phyloP scores from a whole-genome alignment of 1,140 invertebrate species.

The Temnothorax curvispinosus region DNA sequence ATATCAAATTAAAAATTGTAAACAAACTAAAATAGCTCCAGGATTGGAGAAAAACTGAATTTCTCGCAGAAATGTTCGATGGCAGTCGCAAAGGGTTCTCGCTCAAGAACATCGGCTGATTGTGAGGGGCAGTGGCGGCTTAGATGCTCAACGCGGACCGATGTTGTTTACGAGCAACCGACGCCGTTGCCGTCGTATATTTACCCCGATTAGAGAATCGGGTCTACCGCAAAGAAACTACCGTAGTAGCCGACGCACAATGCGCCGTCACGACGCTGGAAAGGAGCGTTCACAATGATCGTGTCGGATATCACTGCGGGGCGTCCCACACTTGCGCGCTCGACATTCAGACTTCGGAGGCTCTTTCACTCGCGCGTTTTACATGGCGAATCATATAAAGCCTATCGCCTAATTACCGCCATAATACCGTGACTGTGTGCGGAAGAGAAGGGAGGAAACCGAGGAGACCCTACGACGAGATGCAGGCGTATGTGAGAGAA shows the following conservation, averaged over 20 bases:
- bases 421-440: constrained; percentile 71
- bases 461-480: background rate
- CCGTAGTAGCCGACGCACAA: constrained; percentile 50
- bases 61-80: background rate
- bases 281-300: constrained; percentile 68
- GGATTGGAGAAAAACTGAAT: background rate
- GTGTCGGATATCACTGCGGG: constrained; percentile 78
- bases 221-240: constrained; percentile 49
- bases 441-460: constrained; percentile 30
- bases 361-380: constrained; percentile 76
- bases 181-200: background rate
- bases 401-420: constrained; percentile 79
- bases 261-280: constrained; percentile 62
- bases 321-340: constrained; percentile 77
- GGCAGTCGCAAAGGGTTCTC: background rate
- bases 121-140: background rate
- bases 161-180: constrained; percentile 12
- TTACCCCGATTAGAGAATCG: constrained; percentile 26
- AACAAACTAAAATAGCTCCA: background rate
- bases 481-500: constrained; percentile 46
- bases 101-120: background rate
- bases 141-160: background rate
- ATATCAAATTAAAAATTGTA: background rate
- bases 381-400: constrained; percentile 70
- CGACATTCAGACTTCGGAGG: constrained; percentile 55